Evolutionary conservation across 2,113 vertebrate genomes (phyloP), one percentile per base, ranked within the genome.

Genomic region (Aythya baeri): DNA sequence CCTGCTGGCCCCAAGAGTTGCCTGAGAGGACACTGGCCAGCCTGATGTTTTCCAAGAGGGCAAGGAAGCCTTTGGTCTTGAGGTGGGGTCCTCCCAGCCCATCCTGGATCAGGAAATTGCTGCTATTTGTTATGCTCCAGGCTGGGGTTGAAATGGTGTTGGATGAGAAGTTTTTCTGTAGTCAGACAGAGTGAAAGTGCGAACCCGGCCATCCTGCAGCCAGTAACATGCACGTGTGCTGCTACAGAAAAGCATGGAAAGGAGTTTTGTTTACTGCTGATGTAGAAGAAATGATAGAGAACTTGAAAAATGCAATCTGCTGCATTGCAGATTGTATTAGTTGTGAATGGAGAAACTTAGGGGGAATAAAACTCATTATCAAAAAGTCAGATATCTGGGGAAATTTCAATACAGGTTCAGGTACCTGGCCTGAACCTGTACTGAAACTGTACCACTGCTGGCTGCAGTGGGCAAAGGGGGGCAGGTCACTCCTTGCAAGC

Each of bases 181-280:
- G 68, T 9, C 41, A 49, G 17, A 26, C 13, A 11, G 23, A 81
- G 65, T 31, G 44, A 67, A 71, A 90, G 26, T 50, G 38, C 34
- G 7, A 41, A 52, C 5, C 23, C 20, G 20, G 26, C 25, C 5
- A 7, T 58, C 8, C 17, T n/a, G 15, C 22, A 12, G 17, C 16
- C 22, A 23, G 36, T 20, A 9, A 6, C 5, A 0, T 17, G 31
- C 34, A 34, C 0, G 1, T 0, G 3, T 36, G 29, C 38, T 62
- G 50, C 58, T 76, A 14, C 23, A 62, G 68, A 57, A 77, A 50
- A 92, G 6, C 27, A 46, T 1, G 1, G 5, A 17, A 55, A 34
- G 5, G 44, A 55, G 22, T 6, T 61, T 66, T 43, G 4, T 50
- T 70, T 44, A 14, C n/a, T 83, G 75, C 32, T 70, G 13, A 38